These are phyloP conservation scores for Magallana ariakensis DNA, from an alignment of 1,140 invertebrate species.

Conservation along the genomic window DNA sequence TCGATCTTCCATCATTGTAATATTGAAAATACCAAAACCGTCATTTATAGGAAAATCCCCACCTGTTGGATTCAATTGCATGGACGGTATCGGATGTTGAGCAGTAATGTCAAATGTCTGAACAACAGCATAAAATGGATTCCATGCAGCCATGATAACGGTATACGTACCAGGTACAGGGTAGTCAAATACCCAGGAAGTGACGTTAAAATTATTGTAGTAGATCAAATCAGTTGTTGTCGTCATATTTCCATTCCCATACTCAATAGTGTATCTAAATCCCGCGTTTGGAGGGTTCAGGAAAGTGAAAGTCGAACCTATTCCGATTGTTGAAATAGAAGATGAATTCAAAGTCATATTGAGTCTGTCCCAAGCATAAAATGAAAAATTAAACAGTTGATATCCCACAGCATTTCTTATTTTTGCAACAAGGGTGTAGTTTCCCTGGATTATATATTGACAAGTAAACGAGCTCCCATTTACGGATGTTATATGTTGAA, in stretches of 20 bases:
- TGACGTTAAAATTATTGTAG: not conserved
- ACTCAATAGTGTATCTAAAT: constrained; percentile 25
- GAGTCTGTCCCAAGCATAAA: constrained; percentile 33
- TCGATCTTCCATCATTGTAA: constrained; percentile 37
- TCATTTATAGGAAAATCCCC: constrained; percentile 12
- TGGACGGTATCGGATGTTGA: constrained; percentile 31
- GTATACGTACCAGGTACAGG: not conserved
- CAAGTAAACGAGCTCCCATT: not conserved
- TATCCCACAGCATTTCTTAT: constrained; percentile 12
- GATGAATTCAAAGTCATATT: constrained; percentile 11
- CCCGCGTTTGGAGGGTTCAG: constrained; percentile 9
- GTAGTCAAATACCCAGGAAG: constrained; percentile 2
- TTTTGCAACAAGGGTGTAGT: constrained; percentile 30
- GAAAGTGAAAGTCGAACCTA: not conserved
- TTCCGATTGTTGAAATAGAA: not conserved
- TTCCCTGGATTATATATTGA: constrained; percentile 31
- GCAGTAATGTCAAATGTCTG: constrained; percentile 20
- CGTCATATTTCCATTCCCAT: not conserved
- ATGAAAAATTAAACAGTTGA: constrained; percentile 23
- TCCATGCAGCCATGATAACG: constrained; percentile 8
- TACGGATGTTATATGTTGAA: not conserved
- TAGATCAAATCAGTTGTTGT: constrained; percentile 24
- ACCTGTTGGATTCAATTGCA: constrained; percentile 10
- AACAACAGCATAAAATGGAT: constrained; percentile 27
- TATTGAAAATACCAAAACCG: not conserved